Conservation (phyloP, 1,140 invertebrate species). For the Drosophila micromelanica region DNA sequence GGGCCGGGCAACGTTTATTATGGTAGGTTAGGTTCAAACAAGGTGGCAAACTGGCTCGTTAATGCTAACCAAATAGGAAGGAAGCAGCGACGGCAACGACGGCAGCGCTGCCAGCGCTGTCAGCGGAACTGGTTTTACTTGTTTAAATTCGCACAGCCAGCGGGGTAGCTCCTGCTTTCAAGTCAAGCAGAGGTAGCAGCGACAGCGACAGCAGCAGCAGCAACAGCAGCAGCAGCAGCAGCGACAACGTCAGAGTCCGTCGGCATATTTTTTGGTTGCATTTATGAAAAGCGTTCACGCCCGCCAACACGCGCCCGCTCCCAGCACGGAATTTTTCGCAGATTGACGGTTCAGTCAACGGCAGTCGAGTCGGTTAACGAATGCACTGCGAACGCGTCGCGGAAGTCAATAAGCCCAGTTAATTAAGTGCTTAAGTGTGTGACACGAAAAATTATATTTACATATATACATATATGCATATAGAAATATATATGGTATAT, state of each 20-base stretch:
- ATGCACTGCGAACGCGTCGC: constrained; percentile 25
- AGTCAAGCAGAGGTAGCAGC: background rate
- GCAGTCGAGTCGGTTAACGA: constrained; percentile 50
- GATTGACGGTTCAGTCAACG: constrained; percentile 27
- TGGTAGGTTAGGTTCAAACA: constrained; percentile 84
- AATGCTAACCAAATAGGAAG: constrained; percentile 80
- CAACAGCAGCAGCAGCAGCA: constrained; percentile 21
- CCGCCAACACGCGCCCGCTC: constrained; percentile 75
- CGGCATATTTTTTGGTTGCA: constrained; percentile 74
- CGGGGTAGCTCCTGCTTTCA: constrained; percentile 42
- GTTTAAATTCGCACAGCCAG: constrained; percentile 42
- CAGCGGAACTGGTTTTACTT: constrained; percentile 76
- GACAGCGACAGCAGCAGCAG: background rate
- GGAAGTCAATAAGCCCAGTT: constrained; percentile 27
- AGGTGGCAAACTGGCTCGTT: constrained; percentile 81
- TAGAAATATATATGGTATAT: constrained; percentile 10
- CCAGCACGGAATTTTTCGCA: constrained; percentile 48
- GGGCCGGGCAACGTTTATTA: constrained; percentile 61
- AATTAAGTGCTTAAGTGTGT: constrained; percentile 34
- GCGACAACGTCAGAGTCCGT: constrained; percentile 49
- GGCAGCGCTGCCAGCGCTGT: constrained; percentile 30
- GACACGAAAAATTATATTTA: background rate
- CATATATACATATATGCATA: constrained; percentile 12
- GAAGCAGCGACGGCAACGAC: constrained; percentile 46
- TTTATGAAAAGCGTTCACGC: constrained; percentile 78